Conservation (phyloP, 2,797 vertebrate genomes). For the Naso thynnoides region DNA sequence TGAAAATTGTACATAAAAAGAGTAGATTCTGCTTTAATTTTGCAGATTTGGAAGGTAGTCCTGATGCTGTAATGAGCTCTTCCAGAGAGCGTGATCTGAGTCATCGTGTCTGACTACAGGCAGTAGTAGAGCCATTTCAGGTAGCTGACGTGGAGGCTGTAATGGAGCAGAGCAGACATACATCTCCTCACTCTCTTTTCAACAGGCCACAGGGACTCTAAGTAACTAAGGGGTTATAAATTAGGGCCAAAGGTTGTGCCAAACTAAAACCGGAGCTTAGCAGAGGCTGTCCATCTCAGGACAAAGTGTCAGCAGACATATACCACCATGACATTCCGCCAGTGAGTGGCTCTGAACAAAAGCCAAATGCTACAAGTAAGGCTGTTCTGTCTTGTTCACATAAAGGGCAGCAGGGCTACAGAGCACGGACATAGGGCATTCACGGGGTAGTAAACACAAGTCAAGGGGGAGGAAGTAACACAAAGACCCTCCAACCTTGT, state of each 20-base stretch:
- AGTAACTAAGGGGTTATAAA: slow-evolving; percentile 57
- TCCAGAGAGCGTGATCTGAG: slow-evolving; percentile 16
- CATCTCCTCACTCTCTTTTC: slow-evolving; percentile 53
- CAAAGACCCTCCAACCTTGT: slow-evolving; percentile 6
- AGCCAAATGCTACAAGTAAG: slow-evolving; percentile 44
- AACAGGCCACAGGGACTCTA: slow-evolving; percentile 39
- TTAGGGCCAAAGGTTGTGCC: slow-evolving; percentile 61
- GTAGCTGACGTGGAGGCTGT: slow-evolving; percentile 56
- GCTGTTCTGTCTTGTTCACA: slow-evolving; percentile 23
- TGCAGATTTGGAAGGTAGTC: slow-evolving; percentile 13
- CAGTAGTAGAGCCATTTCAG: slow-evolving; percentile 59
- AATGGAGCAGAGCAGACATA: slow-evolving; percentile 49
- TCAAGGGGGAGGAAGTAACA: slow-evolving; percentile 18
- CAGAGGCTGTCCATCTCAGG: slow-evolving; percentile 13
- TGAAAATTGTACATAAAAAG: background rate
- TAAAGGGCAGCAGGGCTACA: slow-evolving; percentile 30
- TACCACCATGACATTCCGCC: slow-evolving; percentile 43
- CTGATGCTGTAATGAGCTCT: slow-evolving; percentile 20
- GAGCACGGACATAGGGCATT: slow-evolving; percentile 7
- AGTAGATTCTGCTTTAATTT: slow-evolving; percentile 1
- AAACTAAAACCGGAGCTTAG: slow-evolving; percentile 63
- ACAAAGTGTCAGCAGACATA: slow-evolving; percentile 19
- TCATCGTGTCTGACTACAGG: slow-evolving; percentile 37
- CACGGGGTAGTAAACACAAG: slow-evolving; percentile 24
- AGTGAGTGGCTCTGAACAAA: slow-evolving; percentile 46